These are phyloP conservation scores for Plecotus auritus DNA, from an alignment of 2,113 vertebrate species.

Conservation along the genomic window DNA sequence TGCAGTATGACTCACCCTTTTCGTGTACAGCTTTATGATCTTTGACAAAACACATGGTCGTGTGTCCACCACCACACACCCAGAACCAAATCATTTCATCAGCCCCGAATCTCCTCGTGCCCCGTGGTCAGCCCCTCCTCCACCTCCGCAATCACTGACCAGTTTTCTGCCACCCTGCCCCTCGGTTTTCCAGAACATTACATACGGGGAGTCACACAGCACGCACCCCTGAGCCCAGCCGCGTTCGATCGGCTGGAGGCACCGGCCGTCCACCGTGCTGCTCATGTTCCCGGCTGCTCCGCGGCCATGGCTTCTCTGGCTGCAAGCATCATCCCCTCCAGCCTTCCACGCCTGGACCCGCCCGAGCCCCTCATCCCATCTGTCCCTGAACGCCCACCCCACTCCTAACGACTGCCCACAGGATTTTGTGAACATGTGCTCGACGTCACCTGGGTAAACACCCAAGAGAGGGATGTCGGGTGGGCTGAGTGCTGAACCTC, in stretches of 20 bases:
- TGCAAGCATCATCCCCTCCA: too few species aligned
- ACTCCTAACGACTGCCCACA: not conserved
- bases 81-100: not conserved
- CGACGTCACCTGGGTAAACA: not conserved
- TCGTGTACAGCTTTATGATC: not conserved
- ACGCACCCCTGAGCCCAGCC: fast-evolving
- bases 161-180: not conserved
- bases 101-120: not conserved
- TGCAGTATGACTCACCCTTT: not conserved
- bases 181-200: not conserved
- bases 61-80: not conserved
- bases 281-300: not conserved
- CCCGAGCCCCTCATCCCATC: not conserved
- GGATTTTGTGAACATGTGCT: not conserved
- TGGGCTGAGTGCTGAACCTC: fast-evolving
- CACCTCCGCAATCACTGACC: fast-evolving
- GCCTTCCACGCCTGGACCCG: not conserved
- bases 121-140: not conserved
- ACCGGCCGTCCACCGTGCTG: fast-evolving
- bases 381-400: not conserved
- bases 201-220: fast-evolving
- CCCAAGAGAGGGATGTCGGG: not conserved
- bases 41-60: too few species aligned
- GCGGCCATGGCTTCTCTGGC: fast-evolving
- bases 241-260: not conserved